These are phyloP conservation scores for Phylloscopus whistleri DNA, from an alignment of 2,113 vertebrate genomes.

Conservation along the genomic window DNA sequence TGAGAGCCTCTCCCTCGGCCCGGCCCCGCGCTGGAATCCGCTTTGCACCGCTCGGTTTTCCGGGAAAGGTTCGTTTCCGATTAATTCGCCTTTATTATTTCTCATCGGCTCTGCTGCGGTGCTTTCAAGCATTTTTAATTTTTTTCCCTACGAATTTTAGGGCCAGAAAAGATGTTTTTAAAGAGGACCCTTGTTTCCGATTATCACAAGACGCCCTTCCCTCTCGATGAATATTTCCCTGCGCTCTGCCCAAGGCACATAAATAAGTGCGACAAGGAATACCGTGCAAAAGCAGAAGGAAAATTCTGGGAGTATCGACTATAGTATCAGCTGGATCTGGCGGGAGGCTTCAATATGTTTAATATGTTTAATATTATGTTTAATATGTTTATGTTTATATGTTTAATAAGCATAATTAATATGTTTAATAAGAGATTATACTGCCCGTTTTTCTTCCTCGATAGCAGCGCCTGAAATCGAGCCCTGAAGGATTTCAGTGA, in stretches of 20 bases:
- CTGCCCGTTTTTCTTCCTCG: neutral
- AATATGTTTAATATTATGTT: neutral
- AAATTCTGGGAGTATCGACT: neutral
- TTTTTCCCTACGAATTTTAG: neutral
- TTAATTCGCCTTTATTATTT: neutral
- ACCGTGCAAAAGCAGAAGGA: neutral
- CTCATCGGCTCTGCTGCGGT: neutral
- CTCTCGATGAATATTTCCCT: neutral
- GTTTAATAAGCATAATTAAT: no score
- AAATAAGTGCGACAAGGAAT: neutral
- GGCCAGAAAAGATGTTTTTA: neutral
- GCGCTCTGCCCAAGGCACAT: neutral
- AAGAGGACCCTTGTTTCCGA: neutral
- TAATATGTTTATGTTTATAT: no score
- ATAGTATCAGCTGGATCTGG: neutral
- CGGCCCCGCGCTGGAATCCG: neutral
- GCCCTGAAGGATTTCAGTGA: neutral
- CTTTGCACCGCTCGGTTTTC: neutral
- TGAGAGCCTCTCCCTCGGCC: neutral
- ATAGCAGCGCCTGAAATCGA: neutral
- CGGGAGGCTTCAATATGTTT: neutral
- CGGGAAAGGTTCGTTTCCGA: neutral
- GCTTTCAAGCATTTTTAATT: neutral
- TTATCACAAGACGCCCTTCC: neutral
- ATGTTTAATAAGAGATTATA: neutral